phyloP scores from a whole-genome alignment of 2,113 vertebrate genomes.

The Dipodomys ordii region DNA sequence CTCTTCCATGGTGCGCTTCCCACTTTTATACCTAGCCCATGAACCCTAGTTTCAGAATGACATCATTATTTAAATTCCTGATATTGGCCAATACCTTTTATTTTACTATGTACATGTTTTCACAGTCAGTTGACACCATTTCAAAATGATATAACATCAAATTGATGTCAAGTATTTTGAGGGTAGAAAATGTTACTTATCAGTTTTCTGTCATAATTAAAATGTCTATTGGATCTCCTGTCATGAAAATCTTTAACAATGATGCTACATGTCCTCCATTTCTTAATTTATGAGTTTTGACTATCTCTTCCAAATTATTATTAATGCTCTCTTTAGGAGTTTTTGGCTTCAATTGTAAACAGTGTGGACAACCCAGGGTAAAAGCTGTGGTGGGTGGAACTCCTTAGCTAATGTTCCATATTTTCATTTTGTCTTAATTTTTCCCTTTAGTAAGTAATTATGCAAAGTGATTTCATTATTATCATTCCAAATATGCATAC shows the following conservation, averaged over 20 bases:
- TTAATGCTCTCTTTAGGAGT: not conserved
- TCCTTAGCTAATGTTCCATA: not conserved
- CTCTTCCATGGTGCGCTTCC: not conserved
- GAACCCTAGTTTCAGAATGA: not conserved
- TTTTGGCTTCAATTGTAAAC: not conserved
- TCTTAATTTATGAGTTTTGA: not conserved
- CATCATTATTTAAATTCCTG: not conserved
- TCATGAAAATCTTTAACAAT: constrained; percentile 8
- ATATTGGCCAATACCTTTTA: not conserved
- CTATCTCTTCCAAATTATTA: not conserved
- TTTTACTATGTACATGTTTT: not conserved
- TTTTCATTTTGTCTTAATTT: constrained; percentile 19
- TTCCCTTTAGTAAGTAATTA: not conserved
- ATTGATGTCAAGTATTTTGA: not conserved
- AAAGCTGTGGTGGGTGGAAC: not conserved
- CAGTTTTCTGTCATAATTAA: not conserved
- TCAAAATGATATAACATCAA: not conserved
- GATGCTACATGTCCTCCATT: not conserved
- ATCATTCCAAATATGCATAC: no score
- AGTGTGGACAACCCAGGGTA: not conserved
- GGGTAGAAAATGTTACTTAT: not conserved
- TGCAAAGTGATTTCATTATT: no score
- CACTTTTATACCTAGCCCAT: not conserved
- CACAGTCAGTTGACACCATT: not conserved
- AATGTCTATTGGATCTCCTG: not conserved